These are phyloP conservation scores for Gouania willdenowi DNA, from an alignment of 2,797 vertebrate species.

Conservation along the genomic window DNA sequence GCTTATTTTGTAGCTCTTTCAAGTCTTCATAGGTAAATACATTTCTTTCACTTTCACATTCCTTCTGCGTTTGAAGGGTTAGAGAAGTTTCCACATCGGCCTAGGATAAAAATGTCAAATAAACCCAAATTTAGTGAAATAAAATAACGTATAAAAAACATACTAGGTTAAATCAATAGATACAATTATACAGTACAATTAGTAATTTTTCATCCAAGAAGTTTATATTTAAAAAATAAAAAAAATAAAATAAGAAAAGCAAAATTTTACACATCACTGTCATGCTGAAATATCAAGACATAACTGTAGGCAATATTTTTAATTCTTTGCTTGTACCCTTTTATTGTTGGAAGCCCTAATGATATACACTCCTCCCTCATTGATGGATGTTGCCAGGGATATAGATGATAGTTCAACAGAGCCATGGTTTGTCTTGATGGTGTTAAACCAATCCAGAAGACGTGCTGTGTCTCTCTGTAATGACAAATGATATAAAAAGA, in stretches of 20 bases:
- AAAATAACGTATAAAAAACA: conserved; percentile 65
- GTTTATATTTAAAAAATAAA: background rate
- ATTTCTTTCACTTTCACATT: conserved; percentile 4
- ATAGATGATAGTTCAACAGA: conserved; percentile 84
- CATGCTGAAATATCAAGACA: too few species aligned
- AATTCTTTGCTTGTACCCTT: too few species aligned
- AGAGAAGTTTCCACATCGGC: conserved; percentile 78
- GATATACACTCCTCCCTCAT: conserved; percentile 74
- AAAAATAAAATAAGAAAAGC: background rate
- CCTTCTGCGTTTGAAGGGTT: conserved; percentile 61
- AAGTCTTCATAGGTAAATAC: conserved; percentile 77
- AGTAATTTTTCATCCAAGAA: too few species aligned
- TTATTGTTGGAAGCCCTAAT: conserved; percentile 43
- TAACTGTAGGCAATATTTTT: too few species aligned
- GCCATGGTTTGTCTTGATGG: conserved; percentile 82
- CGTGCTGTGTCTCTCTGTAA: conserved; percentile 32
- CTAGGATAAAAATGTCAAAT: too few species aligned
- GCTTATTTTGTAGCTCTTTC: conserved; percentile 85
- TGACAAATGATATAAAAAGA: background rate
- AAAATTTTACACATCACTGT: too few species aligned
- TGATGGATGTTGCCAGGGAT: conserved; percentile 80
- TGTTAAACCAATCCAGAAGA: conserved; percentile 80
- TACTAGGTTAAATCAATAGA: background rate
- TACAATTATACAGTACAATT: too few species aligned
- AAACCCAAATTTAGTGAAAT: too few species aligned